A percentile compares a stretch with the other conserved stretches of the same genome.
phyloP scores from a whole-genome alignment of 2,888 invertebrate genomes.

The Copidosoma aretas region DNA sequence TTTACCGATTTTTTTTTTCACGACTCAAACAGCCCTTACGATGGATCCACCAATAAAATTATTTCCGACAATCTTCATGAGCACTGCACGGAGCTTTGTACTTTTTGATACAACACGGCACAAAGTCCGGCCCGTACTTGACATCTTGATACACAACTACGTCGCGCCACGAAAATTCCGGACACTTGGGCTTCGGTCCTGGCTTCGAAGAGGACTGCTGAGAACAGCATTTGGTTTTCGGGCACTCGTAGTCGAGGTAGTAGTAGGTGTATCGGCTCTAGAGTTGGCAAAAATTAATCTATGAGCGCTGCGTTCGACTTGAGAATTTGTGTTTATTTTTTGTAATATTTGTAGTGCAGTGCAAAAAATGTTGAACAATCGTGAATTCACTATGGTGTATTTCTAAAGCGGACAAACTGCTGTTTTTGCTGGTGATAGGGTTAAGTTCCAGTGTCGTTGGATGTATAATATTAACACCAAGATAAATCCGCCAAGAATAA shows the following conservation, averaged over 20 bases:
- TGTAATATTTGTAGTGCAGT: no score
- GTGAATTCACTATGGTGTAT: no score
- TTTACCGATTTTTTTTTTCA: not conserved
- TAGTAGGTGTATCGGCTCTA: not conserved
- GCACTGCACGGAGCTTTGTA: slow-evolving; percentile 49
- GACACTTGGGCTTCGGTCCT: slow-evolving; percentile 30
- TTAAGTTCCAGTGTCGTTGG: no score
- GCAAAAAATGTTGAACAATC: no score
- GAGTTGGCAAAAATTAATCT: not conserved
- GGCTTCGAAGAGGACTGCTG: not conserved
- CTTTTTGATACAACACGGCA: slow-evolving; percentile 52
- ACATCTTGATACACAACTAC: slow-evolving; percentile 43
- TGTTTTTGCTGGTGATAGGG: no score
- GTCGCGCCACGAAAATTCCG: slow-evolving; percentile 40
- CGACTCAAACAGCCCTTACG: no score
- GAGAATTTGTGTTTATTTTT: no score
- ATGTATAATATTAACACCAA: no score
- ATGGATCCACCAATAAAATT: no score
- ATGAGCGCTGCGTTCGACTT: no score
- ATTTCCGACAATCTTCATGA: slow-evolving; percentile 40
- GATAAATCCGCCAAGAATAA: no score
- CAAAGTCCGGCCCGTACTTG: slow-evolving; percentile 46
- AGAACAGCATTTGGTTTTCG: not conserved
- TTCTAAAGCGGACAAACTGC: no score
- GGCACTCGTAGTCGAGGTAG: not conserved